phyloP scores from a whole-genome alignment of 2,797 vertebrate species.

The Todus mexicanus region DNA sequence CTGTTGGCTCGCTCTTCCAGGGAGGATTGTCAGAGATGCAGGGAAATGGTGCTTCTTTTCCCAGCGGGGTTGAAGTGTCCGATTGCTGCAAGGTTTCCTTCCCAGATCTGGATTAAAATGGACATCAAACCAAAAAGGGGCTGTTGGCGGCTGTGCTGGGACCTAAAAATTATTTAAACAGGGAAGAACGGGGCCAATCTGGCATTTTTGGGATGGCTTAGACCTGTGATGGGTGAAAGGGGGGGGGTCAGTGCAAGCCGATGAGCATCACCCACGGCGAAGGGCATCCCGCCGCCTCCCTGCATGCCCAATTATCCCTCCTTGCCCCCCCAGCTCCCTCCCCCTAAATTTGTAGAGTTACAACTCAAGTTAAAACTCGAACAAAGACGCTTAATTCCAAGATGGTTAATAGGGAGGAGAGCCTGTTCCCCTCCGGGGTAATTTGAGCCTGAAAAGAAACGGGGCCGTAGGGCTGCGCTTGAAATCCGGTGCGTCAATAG shows the following conservation, averaged over 20 bases:
- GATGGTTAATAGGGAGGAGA: constrained; percentile 77
- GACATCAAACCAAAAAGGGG: neutral
- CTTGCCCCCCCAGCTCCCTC: neutral
- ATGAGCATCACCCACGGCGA: neutral
- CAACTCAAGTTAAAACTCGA: constrained; percentile 31
- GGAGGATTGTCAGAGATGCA: neutral
- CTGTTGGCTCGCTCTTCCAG: neutral
- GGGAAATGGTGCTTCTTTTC: neutral
- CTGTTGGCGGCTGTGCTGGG: neutral
- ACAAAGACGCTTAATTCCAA: constrained; percentile 76
- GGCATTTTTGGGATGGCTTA: constrained; percentile 3
- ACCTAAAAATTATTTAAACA: constrained; percentile 9
- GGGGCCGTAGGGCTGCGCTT: constrained; percentile 71
- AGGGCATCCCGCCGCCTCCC: neutral
- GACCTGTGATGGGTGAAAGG: neutral
- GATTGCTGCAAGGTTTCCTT: neutral
- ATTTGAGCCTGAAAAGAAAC: constrained; percentile 81
- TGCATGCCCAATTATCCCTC: rapidly evolving
- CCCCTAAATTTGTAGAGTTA: constrained; percentile 4
- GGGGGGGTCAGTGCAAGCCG: neutral
- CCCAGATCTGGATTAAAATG: neutral
- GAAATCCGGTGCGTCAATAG: constrained; percentile 80
- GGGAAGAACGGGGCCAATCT: neutral
- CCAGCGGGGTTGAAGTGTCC: neutral
- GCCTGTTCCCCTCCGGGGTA: constrained; percentile 70